phyloP scores from a whole-genome alignment of 2,113 vertebrate species.

The Aplodontia rufa region DNA sequence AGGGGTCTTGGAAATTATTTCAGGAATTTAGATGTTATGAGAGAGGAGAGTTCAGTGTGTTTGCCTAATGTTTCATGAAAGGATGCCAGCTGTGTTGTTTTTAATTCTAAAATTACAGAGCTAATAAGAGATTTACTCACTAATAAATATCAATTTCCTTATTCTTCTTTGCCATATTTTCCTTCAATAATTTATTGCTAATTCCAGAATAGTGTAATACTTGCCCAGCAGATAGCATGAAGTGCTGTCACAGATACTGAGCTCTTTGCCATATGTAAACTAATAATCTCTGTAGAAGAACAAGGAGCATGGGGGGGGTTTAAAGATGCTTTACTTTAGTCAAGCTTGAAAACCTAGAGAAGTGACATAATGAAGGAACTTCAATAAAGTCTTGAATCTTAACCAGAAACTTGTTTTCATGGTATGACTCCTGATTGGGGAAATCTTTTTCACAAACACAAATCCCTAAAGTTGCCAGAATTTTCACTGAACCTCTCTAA shows the following conservation, averaged over 20 bases:
- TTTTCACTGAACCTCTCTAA: not conserved
- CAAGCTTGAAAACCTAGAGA: not conserved
- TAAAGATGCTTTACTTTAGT: not conserved
- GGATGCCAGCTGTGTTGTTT: conserved; percentile 65
- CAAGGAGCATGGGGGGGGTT: not conserved
- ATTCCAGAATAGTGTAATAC: conserved; percentile 66
- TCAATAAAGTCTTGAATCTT: not conserved
- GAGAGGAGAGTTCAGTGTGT: conserved; percentile 5
- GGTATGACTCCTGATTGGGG: not conserved
- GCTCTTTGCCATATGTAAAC: conserved; percentile 45
- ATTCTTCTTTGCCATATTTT: conserved; percentile 70
- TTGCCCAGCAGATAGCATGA: conserved; percentile 53
- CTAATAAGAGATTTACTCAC: conserved; percentile 75
- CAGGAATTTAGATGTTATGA: conserved; percentile 13
- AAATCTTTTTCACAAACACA: not conserved
- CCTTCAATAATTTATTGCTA: conserved; percentile 58
- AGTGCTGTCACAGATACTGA: conserved; percentile 22
- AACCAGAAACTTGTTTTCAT: not conserved
- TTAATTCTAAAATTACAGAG: conserved; percentile 71
- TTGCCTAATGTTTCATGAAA: conserved; percentile 71
- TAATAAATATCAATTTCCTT: conserved; percentile 76
- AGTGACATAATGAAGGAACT: not conserved
- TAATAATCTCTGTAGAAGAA: conserved; percentile 62
- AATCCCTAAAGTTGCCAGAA: not conserved
- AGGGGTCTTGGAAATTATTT: conserved; percentile 22